These are phyloP conservation scores for Carcharodon carcharias DNA, from an alignment of 2,797 vertebrate genomes.

Conservation along the genomic window DNA sequence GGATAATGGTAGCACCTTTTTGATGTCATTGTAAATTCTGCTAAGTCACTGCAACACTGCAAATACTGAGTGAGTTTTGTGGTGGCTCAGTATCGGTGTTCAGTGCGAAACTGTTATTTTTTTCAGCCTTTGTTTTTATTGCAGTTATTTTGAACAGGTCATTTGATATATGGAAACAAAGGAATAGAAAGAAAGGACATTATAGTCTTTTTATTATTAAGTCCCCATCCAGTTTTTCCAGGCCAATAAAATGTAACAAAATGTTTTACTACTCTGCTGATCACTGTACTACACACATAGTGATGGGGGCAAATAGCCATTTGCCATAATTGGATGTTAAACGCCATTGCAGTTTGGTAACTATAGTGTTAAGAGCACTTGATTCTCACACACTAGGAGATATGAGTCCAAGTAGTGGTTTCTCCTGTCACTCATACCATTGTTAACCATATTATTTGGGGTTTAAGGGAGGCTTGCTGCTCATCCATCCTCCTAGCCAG, in stretches of 20 bases:
- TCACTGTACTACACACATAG: background rate
- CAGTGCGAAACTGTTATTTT: background rate
- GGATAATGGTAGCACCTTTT: background rate
- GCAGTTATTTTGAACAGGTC: background rate
- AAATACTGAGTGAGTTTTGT: background rate
- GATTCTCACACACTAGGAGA: too few relatives aligned
- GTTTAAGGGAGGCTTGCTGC: background rate
- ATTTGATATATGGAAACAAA: background rate
- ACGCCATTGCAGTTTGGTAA: background rate
- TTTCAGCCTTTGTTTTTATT: background rate
- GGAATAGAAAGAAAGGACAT: background rate
- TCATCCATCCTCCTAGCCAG: background rate
- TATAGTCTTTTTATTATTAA: background rate
- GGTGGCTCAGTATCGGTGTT: background rate
- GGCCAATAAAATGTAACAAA: background rate
- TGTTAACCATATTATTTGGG: background rate
- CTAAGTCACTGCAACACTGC: background rate
- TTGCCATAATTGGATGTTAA: background rate
- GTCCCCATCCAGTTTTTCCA: background rate
- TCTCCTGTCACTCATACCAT: background rate
- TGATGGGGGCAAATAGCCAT: background rate
- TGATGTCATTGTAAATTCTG: constrained; percentile 9
- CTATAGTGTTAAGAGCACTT: background rate
- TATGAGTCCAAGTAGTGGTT: too few relatives aligned
- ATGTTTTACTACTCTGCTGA: background rate